These are phyloP conservation scores for Pempheris klunzingeri DNA, from an alignment of 2,797 vertebrate species.

Conservation along the genomic window DNA sequence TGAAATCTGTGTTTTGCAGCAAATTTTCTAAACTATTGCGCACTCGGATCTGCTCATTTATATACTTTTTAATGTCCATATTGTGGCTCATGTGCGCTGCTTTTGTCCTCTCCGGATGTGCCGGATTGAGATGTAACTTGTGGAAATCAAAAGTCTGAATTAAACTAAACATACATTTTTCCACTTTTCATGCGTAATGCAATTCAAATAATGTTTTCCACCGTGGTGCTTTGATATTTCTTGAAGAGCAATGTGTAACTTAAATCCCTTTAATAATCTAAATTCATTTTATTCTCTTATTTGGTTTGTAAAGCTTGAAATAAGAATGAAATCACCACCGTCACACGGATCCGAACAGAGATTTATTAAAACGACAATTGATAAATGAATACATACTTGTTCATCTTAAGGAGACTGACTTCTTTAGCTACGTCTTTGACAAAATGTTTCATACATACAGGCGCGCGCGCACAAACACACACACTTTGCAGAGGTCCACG, in stretches of 20 bases:
- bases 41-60: neutral
- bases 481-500: constrained; percentile 70
- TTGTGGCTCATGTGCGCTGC: neutral
- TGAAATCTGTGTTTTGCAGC: neutral
- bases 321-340: constrained; percentile 48
- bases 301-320: constrained; percentile 13
- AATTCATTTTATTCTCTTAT: neutral
- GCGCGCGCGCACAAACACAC: constrained; percentile 23
- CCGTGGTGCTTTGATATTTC: neutral
- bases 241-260: neutral
- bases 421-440: constrained; percentile 66
- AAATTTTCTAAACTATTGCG: neutral
- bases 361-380: constrained; percentile 82
- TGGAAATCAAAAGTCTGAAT: neutral
- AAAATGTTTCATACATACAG: constrained; percentile 63
- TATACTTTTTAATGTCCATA: neutral
- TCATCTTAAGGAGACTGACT: constrained; percentile 69
- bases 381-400: constrained; percentile 74
- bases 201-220: neutral
- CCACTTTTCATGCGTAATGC: neutral
- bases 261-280: neutral
- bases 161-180: neutral
- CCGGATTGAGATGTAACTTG: neutral
- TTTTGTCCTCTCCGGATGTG: neutral
- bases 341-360: constrained; percentile 71